A percentile compares a stretch with the other conserved stretches of the same genome.
Evolutionary conservation across 2,797 vertebrate species (phyloP).

Genomic region (Notolepis coatsorum): DNA sequence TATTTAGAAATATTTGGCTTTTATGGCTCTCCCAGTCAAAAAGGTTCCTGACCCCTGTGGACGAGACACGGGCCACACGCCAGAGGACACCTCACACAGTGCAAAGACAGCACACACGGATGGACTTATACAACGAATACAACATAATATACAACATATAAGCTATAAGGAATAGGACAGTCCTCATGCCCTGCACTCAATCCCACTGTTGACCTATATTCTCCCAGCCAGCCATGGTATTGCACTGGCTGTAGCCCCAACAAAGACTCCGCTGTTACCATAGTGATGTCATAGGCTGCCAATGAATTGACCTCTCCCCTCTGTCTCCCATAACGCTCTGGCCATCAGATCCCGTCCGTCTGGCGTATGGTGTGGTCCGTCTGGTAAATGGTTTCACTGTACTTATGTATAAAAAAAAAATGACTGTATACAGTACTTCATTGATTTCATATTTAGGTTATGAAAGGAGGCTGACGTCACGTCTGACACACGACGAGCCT

Average conservation of each 20-base stretch:
- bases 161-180: slow-evolving; percentile 37
- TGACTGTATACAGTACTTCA: too few species aligned
- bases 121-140: too few species aligned
- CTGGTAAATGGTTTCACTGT: slow-evolving; percentile 11
- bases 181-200: slow-evolving; percentile 37
- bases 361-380: slow-evolving; percentile 23
- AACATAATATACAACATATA: background rate
- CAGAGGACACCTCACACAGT: background rate
- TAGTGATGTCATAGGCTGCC: slow-evolving; percentile 55
- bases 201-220: slow-evolving; percentile 69
- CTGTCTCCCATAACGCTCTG: slow-evolving; percentile 33
- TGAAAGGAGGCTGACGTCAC: too few species aligned
- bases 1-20: too few species aligned
- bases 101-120: slow-evolving; percentile 52
- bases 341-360: slow-evolving; percentile 32
- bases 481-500: too few species aligned
- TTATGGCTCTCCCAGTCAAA: too few species aligned
- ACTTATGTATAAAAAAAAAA: too few species aligned
- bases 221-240: slow-evolving; percentile 19
- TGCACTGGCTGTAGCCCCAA: slow-evolving; percentile 34
- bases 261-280: slow-evolving; percentile 52
- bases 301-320: slow-evolving; percentile 42
- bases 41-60: too few species aligned
- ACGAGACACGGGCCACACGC: background rate
- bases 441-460: too few species aligned